phyloP scores from a whole-genome alignment of 2,888 invertebrate species.

The Nomada hirtipes region DNA sequence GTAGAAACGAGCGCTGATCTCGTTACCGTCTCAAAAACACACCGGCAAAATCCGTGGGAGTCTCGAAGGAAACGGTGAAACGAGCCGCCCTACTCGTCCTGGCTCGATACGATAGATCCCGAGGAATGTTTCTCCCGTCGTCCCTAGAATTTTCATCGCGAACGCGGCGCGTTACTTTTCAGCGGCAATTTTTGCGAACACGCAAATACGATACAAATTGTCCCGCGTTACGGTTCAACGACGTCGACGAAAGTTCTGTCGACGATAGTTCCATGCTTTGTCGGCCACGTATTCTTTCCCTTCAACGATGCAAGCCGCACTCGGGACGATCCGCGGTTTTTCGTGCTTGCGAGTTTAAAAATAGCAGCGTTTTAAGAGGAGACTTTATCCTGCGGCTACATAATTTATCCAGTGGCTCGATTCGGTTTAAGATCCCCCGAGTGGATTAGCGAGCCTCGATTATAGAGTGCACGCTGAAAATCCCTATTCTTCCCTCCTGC shows the following conservation, averaged over 20 bases:
- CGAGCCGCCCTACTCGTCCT: conserved; percentile 25
- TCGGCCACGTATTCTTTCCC: conserved; percentile 10
- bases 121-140: conserved; percentile 16
- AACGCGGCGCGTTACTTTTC: no score
- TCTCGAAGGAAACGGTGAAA: conserved; percentile 1
- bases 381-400: conserved; percentile 15
- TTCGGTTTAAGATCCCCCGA: conserved; percentile 16
- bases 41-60: conserved; percentile 43
- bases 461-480: conserved; percentile 8
- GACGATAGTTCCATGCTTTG: neutral
- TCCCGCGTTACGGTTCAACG: conserved; percentile 13
- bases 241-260: conserved; percentile 23
- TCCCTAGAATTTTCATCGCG: neutral
- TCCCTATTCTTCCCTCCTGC: neutral
- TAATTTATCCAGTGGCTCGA: conserved; percentile 26
- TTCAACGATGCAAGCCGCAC: neutral
- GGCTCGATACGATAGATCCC: conserved; percentile 36
- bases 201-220: conserved; percentile 1
- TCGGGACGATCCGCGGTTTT: neutral
- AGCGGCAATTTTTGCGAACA: no score
- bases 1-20: conserved; percentile 74
- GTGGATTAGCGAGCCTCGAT: conserved; percentile 25
- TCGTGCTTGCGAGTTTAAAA: neutral
- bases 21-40: conserved; percentile 73
- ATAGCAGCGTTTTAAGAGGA: neutral